Conservation (phyloP, 2,888 invertebrate genomes). For the Biston betularia region DNA sequence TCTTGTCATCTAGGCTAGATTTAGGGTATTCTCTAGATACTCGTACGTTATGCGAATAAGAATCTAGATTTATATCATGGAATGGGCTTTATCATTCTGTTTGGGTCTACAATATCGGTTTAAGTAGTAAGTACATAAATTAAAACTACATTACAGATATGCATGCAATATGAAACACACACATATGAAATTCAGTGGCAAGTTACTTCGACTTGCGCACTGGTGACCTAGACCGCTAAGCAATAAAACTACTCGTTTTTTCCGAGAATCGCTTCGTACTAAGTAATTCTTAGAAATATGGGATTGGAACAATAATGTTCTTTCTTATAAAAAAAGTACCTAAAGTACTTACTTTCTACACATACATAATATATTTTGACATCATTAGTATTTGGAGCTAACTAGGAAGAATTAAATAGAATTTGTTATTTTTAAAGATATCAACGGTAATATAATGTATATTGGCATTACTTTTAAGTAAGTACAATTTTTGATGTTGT, state of each 20-base stretch:
- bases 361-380: background rate
- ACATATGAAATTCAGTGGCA: constrained; percentile 44
- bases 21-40: no score
- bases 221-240: constrained; percentile 51
- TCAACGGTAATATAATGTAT: no score
- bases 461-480: no score
- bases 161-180: constrained; percentile 32
- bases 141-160: constrained; percentile 12
- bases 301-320: background rate
- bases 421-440: no score
- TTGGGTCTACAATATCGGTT: background rate
- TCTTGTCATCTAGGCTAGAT: no score
- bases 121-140: background rate
- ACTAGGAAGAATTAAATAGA: no score
- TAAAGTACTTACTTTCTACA: background rate
- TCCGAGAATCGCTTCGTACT: constrained; percentile 1
- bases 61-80: background rate
- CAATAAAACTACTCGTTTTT: constrained; percentile 6
- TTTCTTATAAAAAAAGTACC: background rate
- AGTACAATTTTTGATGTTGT: no score
- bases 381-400: no score
- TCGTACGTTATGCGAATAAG: background rate
- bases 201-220: constrained; percentile 55
- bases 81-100: background rate
- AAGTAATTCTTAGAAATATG: background rate